Percentiles rank a stretch among this genome's conserved stretches.
Conservation (phyloP, 2,797 vertebrate genomes). For the Threskiornis aethiopicus region DNA sequence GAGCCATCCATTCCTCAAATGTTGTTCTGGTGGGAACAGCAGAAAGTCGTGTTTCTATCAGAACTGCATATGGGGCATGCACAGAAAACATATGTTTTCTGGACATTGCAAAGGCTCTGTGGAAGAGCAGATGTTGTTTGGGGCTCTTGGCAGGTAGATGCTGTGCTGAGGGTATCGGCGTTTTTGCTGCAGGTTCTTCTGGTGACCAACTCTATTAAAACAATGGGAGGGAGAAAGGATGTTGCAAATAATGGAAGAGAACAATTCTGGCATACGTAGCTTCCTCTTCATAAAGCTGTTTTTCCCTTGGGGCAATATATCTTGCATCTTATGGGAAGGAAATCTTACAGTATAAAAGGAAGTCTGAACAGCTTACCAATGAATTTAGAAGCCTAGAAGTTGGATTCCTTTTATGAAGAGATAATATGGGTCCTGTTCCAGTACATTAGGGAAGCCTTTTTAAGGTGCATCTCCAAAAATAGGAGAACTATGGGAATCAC, state of each 20-base stretch:
- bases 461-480: conserved; percentile 26
- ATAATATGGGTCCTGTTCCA: background rate
- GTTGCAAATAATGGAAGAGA: conserved; percentile 31
- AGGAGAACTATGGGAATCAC: conserved; percentile 8
- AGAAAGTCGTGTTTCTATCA: background rate
- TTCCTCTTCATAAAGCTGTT: conserved; percentile 56
- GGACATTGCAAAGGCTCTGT: background rate
- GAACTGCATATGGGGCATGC: background rate
- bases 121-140: background rate
- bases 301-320: conserved; percentile 44
- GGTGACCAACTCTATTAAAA: conserved; percentile 37
- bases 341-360: conserved; percentile 53
- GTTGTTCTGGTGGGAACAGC: background rate
- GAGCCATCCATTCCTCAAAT: background rate
- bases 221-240: conserved; percentile 30
- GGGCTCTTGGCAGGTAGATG: background rate
- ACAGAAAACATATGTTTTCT: background rate
- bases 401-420: conserved; percentile 28
- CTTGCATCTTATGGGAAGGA: conserved; percentile 47
- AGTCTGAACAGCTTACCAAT: conserved; percentile 52
- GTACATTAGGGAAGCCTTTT: conserved; percentile 29
- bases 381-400: conserved; percentile 38
- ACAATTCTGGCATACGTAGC: conserved; percentile 28
- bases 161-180: background rate
- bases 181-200: conserved; percentile 29